Evolutionary conservation across 2,888 invertebrate genomes (phyloP), one percentile per base, ranked within the genome.

Genomic region (Cecidostiba fungosa): DNA sequence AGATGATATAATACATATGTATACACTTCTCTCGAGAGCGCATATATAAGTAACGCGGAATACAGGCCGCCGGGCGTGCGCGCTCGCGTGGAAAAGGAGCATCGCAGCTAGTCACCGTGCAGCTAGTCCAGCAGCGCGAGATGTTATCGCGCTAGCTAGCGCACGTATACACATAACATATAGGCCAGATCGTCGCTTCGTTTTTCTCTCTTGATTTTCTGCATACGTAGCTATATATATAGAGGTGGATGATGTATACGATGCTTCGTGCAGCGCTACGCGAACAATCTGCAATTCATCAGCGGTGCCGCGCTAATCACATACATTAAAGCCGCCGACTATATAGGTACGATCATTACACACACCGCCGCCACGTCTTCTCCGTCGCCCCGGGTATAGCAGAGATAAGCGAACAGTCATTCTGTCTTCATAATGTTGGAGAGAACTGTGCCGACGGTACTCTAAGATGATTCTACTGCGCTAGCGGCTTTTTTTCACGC

Each of bases 281-380:
- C 32, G 39, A 23, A 77, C 23, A 74, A 84, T 77, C 59, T 79
- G 84, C 84, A 78, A 81, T 47, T 86, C 84, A 82, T 78, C 78
- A 43, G 77, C 39, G 50, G 29, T 26, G n/a, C 29, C 73, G 76
- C 36, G 32, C 72, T 81, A 84, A 86, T 86, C 19, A 81, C 77
- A 74, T n/a, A 59, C 47, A 84, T 86, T 86, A 74, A 43, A 32
- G 77, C 23, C 29, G 43, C n/a, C 50, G 8, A 59, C 54, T 8
- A n/a, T n/a, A n/a, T n/a, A n/a, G n/a, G n/a, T n/a, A 6, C 54
- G n/a, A 59, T 59, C 54, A 59, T 59, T 59, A 59, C 8, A n/a
- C n/a, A 4, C 54, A 59, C n/a, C 23, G 72, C 43, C 43, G 59
- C 39, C 73, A 66, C 66, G 66, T 54, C 43, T 23, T 47, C 39